Conservation (phyloP, 2,113 vertebrate genomes). For the Poicephalus gulielmi region DNA sequence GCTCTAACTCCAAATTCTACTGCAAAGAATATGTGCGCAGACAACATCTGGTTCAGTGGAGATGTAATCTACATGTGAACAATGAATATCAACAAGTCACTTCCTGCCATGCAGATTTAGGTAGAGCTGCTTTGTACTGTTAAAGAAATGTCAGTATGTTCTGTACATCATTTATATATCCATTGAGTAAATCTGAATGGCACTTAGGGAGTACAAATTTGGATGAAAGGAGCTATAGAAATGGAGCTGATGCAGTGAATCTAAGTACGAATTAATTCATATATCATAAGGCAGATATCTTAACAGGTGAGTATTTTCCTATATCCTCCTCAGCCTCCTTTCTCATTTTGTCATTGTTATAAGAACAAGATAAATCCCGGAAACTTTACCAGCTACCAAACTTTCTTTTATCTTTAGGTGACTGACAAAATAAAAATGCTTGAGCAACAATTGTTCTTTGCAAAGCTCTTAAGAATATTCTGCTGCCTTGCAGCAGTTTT, state of each 20-base stretch:
- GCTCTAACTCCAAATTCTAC: not conserved
- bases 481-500: slow-evolving; percentile 7
- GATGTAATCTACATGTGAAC: not conserved
- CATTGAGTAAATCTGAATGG: not conserved
- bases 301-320: not conserved
- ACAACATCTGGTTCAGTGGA: not conserved
- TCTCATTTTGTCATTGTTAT: not conserved
- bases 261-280: slow-evolving; percentile 5
- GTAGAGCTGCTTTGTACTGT: not conserved
- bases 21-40: not conserved
- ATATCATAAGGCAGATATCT: not conserved
- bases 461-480: slow-evolving; percentile 18
- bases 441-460: slow-evolving; percentile 27
- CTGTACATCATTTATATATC: not conserved
- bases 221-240: not conserved
- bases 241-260: not conserved
- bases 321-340: not conserved
- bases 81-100: not conserved
- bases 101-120: not conserved
- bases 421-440: slow-evolving; percentile 7
- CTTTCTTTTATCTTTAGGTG: not conserved
- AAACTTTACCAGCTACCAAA: not conserved
- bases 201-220: not conserved
- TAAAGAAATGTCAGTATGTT: not conserved
- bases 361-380: not conserved